Conservation (phyloP, 2,113 vertebrate species). For the Actenoides hombroni region DNA sequence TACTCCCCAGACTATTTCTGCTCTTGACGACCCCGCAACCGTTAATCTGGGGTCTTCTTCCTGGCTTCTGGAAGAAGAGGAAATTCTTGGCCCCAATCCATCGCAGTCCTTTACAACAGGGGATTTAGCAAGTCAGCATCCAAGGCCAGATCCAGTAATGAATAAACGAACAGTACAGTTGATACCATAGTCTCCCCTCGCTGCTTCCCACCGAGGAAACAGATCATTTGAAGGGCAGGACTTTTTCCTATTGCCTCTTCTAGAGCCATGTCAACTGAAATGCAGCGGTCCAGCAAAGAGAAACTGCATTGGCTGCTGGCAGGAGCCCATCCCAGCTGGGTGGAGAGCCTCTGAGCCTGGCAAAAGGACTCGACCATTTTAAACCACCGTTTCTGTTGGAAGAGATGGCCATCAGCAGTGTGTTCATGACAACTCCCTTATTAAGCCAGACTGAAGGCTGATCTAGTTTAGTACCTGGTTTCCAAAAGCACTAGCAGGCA, state of each 20-base stretch:
- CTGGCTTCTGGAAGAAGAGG: background rate
- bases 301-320: background rate
- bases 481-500: background rate
- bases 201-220: background rate
- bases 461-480: background rate
- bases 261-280: background rate
- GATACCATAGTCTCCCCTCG: background rate
- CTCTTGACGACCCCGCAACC: background rate
- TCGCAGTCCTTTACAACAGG: background rate
- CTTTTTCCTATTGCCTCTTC: background rate
- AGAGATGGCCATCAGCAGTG: background rate
- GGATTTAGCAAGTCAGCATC: background rate
- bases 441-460: background rate
- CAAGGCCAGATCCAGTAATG: background rate
- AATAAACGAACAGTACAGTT: background rate
- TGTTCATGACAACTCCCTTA: background rate
- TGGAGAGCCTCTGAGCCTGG: background rate
- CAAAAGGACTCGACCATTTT: background rate
- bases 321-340: background rate
- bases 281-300: background rate
- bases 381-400: background rate
- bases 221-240: background rate
- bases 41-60: background rate
- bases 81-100: background rate
- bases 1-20: background rate